Base-by-base conservation (phyloP, 1,140 invertebrate species). In the Papilio aristodemus region DNA sequence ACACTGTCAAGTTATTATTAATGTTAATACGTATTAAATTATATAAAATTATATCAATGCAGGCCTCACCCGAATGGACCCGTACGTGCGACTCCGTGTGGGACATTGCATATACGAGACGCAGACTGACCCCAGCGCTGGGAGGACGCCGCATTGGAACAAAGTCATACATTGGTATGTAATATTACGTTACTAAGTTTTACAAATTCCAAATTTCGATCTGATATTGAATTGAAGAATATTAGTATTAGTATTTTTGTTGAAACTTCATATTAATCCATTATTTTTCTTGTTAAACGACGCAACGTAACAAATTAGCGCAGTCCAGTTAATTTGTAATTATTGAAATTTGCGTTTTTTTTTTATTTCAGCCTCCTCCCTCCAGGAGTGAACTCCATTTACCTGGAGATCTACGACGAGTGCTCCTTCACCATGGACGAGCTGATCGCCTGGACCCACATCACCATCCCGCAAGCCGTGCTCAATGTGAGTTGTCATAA, bases 381-480 rank as follows among this genome's bases (percentile, higher is more conserved):
- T 13, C 93, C 94, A 73, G 97, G 97, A 50, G 96, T 99, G 0
- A 95, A 96, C 81, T 94, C 95, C 27, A 94, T 99, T 78, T 97
- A 97, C 78, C 78, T 99, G 83, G 98, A 99, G 94, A 97, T 99
- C 70, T 99, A 96, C 92, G 98, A 99, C 92, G 98, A 99, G 92
- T 96, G 97, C 91, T 97, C 97, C 2, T 98, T 99, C 87, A 97
- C 97, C 25, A 95, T 97, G 93, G 98, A 99, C 92, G 98, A 99
- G 87, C 92, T 98, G 69, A 96, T 99, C 76, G 98, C 98, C 0
- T 99, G 97, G 97, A 94, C 95, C 4, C 95, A 97, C 82, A 94
- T 97, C 81, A 94, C 94, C 27, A 97, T 99, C 83, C 97, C 98
- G 3, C 91, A 94, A 68, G 93, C 94, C 73, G 96, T 98, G 11